Conservation (phyloP, 92 coral and sea anemone genomes). For the Anthopleura xanthogrammica region DNA sequence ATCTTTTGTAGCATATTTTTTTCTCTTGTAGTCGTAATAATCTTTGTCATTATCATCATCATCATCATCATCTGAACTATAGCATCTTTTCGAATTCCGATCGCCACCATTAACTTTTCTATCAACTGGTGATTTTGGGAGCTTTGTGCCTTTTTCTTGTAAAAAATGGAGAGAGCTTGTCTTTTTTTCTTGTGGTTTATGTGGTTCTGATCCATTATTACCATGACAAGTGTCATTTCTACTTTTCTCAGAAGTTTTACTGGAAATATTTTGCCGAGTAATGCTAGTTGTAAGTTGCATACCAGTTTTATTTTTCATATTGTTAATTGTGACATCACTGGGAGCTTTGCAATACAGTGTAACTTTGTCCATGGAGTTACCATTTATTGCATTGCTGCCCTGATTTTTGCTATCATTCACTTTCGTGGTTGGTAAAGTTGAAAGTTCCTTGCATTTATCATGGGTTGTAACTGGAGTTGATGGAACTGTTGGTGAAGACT, state of each 20-base stretch:
- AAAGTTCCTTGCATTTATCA: background rate
- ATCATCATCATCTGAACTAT: slow-evolving; percentile 16
- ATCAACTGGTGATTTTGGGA: background rate
- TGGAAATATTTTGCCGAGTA: background rate
- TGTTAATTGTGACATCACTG: background rate
- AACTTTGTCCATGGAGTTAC: background rate
- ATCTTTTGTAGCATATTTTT: slow-evolving; percentile 9
- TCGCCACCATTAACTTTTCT: background rate
- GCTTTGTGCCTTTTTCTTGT: background rate
- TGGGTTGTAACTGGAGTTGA: background rate
- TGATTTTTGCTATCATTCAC: background rate
- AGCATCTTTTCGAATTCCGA: slow-evolving; percentile 17
- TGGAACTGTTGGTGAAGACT: background rate
- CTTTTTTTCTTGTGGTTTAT: background rate
- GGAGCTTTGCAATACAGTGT: background rate
- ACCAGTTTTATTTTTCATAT: background rate
- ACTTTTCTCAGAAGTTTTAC: background rate
- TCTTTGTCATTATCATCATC: slow-evolving; percentile 20
- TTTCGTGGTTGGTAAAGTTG: background rate
- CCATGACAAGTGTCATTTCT: background rate
- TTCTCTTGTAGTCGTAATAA: slow-evolving; percentile 23
- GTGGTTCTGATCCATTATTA: background rate
- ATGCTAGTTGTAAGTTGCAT: background rate
- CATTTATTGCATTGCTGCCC: background rate
- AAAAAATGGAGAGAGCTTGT: background rate